Evolutionary conservation across 1,140 invertebrate species (phyloP).

Genomic region (Andrena cerasifolii): DNA sequence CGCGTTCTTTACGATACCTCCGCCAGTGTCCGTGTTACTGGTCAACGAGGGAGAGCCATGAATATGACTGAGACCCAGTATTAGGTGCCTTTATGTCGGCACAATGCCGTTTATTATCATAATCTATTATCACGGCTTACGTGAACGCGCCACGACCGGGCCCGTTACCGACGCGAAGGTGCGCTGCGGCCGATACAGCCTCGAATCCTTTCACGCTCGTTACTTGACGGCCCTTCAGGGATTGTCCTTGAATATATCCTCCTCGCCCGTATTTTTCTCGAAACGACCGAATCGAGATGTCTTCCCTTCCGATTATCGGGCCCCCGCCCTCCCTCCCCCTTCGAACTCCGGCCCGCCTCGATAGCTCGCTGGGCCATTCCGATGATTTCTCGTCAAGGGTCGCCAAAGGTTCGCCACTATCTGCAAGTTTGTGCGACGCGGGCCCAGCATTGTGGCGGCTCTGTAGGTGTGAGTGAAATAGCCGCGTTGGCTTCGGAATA

Average conservation of each 20-base stretch:
- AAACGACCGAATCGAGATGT: conserved; percentile 7
- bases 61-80: conserved; percentile 60
- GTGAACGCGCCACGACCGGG: conserved; percentile 59
- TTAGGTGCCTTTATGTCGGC: conserved; percentile 74
- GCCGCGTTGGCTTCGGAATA: too few relatives aligned
- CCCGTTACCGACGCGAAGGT: conserved; percentile 53
- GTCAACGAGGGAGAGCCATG: conserved; percentile 52
- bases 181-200: conserved; percentile 42
- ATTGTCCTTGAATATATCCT: conserved; percentile 49
- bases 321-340: too few relatives aligned
- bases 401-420: not conserved
- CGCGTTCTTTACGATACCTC: conserved; percentile 68
- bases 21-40: conserved; percentile 48
- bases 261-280: conserved; percentile 8
- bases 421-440: too few relatives aligned
- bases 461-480: too few relatives aligned
- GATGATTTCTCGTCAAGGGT: not conserved
- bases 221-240: conserved; percentile 36
- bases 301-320: not conserved
- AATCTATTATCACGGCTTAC: conserved; percentile 79
- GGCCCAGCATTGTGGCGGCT: too few relatives aligned
- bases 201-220: conserved; percentile 53
- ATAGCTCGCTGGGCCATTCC: not conserved
- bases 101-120: conserved; percentile 80
- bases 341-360: too few relatives aligned